Conservation (phyloP, 2,888 invertebrate genomes). For the Neoaliturus tenellus region DNA sequence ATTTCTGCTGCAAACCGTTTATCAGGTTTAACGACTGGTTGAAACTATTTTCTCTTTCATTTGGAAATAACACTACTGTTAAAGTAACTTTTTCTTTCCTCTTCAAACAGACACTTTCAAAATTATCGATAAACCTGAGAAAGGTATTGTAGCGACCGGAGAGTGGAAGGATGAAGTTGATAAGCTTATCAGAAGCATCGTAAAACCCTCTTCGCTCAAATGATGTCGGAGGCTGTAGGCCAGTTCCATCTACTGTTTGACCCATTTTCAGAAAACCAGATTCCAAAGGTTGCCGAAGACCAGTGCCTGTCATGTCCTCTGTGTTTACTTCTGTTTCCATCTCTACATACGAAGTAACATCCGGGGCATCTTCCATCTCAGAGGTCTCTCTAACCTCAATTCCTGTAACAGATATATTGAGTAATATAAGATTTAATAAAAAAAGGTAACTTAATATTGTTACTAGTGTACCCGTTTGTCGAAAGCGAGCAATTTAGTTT, state of each 20-base stretch:
- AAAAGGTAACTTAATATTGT: no score
- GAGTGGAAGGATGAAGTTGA: conserved; percentile 91
- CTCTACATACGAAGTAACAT: conserved; percentile 65
- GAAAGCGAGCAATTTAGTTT: no score
- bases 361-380: conserved; percentile 67
- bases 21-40: conserved; percentile 77
- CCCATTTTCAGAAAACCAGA: conserved; percentile 74
- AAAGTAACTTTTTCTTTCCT: conserved; percentile 72
- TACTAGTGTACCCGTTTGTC: no score
- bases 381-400: conserved; percentile 68
- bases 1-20: conserved; percentile 75
- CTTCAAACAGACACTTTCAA: conserved; percentile 78
- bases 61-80: conserved; percentile 83
- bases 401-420: conserved; percentile 69
- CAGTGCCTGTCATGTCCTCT: conserved; percentile 59
- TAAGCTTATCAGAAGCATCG: conserved; percentile 71
- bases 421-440: no score
- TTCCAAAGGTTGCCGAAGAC: conserved; percentile 72
- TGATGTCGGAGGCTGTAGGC: conserved; percentile 69
- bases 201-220: conserved; percentile 34
- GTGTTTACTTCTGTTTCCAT: conserved; percentile 54
- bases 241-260: conserved; percentile 68
- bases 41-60: conserved; percentile 75
- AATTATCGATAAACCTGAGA: conserved; percentile 88
- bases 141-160: conserved; percentile 90